Conservation (phyloP, 2,888 invertebrate genomes). For the Labia minor region DNA sequence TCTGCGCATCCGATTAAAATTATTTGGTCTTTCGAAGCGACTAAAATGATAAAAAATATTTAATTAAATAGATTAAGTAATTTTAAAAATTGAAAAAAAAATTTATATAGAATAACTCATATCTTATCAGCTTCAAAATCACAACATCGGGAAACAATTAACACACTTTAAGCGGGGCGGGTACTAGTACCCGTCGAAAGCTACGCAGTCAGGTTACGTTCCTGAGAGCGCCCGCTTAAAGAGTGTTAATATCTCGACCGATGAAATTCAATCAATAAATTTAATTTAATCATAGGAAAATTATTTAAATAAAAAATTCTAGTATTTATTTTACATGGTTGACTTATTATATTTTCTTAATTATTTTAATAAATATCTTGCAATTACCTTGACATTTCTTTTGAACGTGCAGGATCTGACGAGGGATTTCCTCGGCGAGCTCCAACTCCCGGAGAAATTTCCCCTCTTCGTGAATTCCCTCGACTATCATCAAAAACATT, state of each 20-base stretch:
- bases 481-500: neutral
- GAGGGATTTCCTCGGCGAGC: neutral
- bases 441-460: neutral
- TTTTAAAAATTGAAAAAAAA: neutral
- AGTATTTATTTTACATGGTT: neutral
- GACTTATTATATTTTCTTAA: no score
- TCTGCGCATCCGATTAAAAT: neutral
- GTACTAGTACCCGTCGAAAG: no score
- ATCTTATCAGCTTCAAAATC: constrained; percentile 1
- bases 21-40: neutral
- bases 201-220: no score
- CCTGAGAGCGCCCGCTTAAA: no score
- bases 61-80: neutral
- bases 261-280: neutral
- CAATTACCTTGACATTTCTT: no score
- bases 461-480: neutral
- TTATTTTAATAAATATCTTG: no score
- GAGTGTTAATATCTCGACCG: neutral
- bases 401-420: neutral
- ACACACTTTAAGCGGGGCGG: no score
- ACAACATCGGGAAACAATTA: neutral
- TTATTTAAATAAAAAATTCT: neutral
- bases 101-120: neutral
- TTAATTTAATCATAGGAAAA: neutral
- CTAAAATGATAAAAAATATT: neutral